These are phyloP conservation scores for Pecten maximus DNA, from an alignment of 2,888 invertebrate genomes.

Conservation along the genomic window DNA sequence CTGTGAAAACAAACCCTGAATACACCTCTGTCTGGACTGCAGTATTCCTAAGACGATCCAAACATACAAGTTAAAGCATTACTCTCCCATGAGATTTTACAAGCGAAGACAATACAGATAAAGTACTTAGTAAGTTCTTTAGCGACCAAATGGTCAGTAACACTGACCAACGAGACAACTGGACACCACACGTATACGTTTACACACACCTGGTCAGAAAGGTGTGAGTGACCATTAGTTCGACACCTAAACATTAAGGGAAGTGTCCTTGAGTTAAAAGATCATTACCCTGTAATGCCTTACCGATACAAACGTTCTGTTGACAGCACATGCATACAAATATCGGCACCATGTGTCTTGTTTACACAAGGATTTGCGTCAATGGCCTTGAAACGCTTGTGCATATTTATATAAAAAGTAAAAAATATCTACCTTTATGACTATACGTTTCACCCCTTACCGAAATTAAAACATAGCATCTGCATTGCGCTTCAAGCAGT, in stretches of 20 bases:
- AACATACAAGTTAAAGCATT: too few species aligned
- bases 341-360: neutral
- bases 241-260: neutral
- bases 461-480: neutral
- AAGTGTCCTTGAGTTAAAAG: conserved; percentile 11
- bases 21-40: too few species aligned
- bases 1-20: too few species aligned
- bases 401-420: neutral
- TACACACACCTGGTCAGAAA: neutral
- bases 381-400: neutral
- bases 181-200: neutral
- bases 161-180: neutral
- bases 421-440: neutral
- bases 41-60: too few species aligned
- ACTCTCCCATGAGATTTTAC: too few species aligned
- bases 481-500: neutral
- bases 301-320: neutral
- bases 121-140: neutral
- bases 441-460: neutral
- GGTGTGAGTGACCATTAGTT: neutral
- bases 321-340: neutral
- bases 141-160: neutral
- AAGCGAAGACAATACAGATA: too few species aligned
- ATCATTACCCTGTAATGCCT: neutral
- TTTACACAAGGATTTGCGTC: neutral